Percentiles rank a stretch among this genome's conserved stretches.
These are phyloP conservation scores for Ondatra zibethicus DNA, from an alignment of 2,113 vertebrate species.

Conservation along the genomic window DNA sequence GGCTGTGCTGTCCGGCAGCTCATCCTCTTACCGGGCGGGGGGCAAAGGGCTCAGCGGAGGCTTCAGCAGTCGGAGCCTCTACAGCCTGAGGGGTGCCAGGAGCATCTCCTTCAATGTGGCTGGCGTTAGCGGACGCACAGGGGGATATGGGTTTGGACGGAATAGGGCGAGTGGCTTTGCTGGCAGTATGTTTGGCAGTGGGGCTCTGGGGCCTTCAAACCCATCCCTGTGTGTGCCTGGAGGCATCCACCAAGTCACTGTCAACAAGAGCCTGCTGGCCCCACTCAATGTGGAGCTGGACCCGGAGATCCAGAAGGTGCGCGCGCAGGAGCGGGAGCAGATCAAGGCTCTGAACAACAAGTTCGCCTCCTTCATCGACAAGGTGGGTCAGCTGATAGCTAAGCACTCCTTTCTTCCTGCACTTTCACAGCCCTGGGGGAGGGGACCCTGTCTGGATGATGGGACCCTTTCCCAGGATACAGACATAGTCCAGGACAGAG, in stretches of 20 bases:
- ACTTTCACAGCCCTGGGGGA: not conserved
- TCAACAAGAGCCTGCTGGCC: no score
- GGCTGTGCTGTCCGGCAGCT: constrained; percentile 20
- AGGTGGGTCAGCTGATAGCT: not conserved
- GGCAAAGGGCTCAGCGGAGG: constrained; percentile 54
- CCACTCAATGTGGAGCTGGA: no score
- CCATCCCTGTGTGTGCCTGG: not conserved
- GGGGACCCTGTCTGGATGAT: not conserved
- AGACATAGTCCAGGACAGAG: not conserved
- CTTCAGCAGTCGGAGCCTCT: constrained; percentile 74
- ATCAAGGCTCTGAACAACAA: no score
- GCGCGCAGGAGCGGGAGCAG: no score
- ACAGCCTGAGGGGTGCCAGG: constrained; percentile 29
- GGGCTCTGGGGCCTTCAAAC: constrained; percentile 24
- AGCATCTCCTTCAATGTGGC: constrained; percentile 59
- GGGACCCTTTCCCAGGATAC: not conserved
- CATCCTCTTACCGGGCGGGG: constrained; percentile 17
- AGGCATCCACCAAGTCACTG: no score
- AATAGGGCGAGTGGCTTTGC: constrained; percentile 61
- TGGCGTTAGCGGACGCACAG: constrained; percentile 31
- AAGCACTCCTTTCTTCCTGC: not conserved
- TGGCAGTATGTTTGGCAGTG: constrained; percentile 74
- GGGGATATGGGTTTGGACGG: constrained; percentile 60
- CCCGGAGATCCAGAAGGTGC: no score
- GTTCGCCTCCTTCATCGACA: no score